Evolutionary conservation across 2,888 invertebrate species (phyloP).

Genomic region (Stenotaenia linearis): DNA sequence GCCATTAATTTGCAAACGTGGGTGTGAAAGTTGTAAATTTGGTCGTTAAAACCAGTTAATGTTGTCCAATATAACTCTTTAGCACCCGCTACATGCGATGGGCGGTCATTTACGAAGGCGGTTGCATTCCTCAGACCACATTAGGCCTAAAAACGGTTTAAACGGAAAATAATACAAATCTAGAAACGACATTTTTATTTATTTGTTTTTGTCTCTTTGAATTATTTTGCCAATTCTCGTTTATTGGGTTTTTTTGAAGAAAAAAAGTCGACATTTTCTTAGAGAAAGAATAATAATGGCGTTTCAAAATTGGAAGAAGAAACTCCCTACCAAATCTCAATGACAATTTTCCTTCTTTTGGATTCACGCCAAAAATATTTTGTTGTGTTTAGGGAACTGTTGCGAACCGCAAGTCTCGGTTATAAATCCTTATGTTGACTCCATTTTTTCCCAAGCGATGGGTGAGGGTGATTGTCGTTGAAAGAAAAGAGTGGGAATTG

Average conservation of each 20-base stretch:
- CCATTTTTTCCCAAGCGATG: neutral
- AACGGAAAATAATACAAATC: too few relatives aligned
- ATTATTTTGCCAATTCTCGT: neutral
- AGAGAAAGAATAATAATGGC: neutral
- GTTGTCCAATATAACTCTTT: neutral
- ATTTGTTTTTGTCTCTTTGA: neutral
- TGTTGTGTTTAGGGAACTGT: neutral
- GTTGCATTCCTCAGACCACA: neutral
- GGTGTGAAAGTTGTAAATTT: slow-evolving; percentile 9
- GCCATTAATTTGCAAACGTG: neutral
- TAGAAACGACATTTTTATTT: too few relatives aligned
- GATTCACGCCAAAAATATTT: neutral
- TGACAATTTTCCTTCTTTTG: neutral
- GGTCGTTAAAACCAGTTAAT: neutral
- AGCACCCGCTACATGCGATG: neutral
- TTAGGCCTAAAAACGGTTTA: neutral
- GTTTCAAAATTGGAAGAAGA: neutral
- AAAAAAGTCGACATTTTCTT: neutral
- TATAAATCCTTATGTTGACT: slow-evolving; percentile 4
- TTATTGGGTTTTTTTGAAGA: too few relatives aligned
- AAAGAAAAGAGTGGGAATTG: neutral
- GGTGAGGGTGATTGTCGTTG: neutral
- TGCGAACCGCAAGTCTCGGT: neutral
- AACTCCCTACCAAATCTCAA: neutral
- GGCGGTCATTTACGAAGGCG: neutral